Evolutionary conservation across 2,888 invertebrate species (phyloP).

Genomic region (Himalopsyche japonica): DNA sequence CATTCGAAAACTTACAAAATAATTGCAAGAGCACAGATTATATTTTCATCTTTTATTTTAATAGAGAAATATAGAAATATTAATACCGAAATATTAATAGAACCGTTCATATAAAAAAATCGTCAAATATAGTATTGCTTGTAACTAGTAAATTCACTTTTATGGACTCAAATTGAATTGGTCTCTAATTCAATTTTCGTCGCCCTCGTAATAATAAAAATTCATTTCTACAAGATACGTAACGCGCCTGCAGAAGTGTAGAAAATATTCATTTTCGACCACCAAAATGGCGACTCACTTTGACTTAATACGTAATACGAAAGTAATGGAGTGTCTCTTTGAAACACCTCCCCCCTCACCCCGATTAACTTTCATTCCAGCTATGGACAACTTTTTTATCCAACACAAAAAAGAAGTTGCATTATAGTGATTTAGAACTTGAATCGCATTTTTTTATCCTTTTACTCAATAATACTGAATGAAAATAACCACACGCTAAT

Average conservation of each 20-base stretch:
- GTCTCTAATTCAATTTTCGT: background rate
- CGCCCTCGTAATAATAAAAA: background rate
- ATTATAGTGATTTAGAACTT: too few species aligned
- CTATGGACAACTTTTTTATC: background rate
- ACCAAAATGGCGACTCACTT: background rate
- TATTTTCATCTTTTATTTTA: too few species aligned
- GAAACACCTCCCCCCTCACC: background rate
- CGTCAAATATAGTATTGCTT: background rate
- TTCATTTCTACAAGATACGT: background rate
- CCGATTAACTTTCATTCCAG: background rate
- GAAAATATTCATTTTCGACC: background rate
- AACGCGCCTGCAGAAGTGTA: background rate
- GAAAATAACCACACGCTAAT: too few species aligned
- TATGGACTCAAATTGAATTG: background rate
- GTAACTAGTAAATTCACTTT: background rate
- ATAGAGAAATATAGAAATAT: too few species aligned
- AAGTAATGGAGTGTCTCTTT: background rate
- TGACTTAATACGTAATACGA: background rate
- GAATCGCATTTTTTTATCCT: background rate
- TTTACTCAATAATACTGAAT: too few species aligned
- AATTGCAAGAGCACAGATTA: too few species aligned
- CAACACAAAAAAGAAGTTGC: background rate
- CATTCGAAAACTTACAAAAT: too few species aligned
- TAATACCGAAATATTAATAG: too few species aligned
- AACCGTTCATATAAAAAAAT: too few species aligned